Evolutionary conservation across 2,888 invertebrate species (phyloP), one percentile per base, ranked within the genome.

Genomic region (Linnaemya tessellans): DNA sequence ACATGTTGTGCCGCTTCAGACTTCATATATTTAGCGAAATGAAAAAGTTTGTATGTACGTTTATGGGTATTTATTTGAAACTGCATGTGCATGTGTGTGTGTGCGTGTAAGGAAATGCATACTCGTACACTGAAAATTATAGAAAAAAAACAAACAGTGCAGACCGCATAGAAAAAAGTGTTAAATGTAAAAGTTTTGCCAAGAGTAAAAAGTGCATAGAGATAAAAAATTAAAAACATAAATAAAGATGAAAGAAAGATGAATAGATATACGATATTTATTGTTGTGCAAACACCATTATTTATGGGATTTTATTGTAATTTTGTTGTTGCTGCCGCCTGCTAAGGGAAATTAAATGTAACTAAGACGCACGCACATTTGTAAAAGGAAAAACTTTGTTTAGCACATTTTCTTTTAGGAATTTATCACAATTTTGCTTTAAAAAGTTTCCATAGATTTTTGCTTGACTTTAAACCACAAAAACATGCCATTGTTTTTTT

Each of bases 101-200:
- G 65, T 73, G 18, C 65, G 3, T 3, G 74, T 30, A 30, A 46
- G 56, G n/a, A 68, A 81, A 64, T 54, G 74, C 62, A 68, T 35
- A n/a, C n/a, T n/a, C n/a, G n/a, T n/a, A 35, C 54, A 81, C n/a
- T 30, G n/a, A 64, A 80, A 58, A 18, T 43, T 62, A 18, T 13
- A 18, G 11, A 30, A 8, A n/a, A n/a, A 60, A 58, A 49, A 46
- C 46, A 41, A 73, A 73, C 22, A 67, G 13, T 35, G 20, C 41
- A 54, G 71, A 79, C 74, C 74, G 62, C 80, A 80, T 62, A 70
- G 51, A 80, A 75, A n/a, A 70, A 74, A 75, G 64, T 78, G 30
- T 65, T 83, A 43, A 83, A 70, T 64, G 62, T n/a, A 68, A 75
- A 75, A 77, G 43, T 75, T 81, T 81, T 64, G 25, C 70, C 9